A percentile compares a stretch with the other conserved stretches of the same genome.
Evolutionary conservation across 1,140 invertebrate species (phyloP).

Genomic region (Hyphantria cunea): DNA sequence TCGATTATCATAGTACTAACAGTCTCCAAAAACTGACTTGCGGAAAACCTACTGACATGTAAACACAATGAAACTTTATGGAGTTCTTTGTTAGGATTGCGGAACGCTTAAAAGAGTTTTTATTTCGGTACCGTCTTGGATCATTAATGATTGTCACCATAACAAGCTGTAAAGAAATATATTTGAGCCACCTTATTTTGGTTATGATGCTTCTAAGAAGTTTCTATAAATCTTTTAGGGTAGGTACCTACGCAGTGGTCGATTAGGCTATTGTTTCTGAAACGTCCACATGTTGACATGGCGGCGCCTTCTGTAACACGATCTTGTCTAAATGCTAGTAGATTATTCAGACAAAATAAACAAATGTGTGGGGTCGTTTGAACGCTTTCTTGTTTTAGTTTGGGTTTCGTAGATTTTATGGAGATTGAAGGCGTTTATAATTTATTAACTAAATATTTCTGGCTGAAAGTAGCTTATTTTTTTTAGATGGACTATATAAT

Average conservation of each 20-base stretch:
- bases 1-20: too few species aligned
- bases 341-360: conserved; percentile 27
- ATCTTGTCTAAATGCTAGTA: conserved; percentile 8
- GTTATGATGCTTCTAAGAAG: conserved; percentile 12
- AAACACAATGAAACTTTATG: too few species aligned
- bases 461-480: too few species aligned
- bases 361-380: conserved; percentile 27
- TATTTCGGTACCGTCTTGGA: background rate
- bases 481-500: too few species aligned
- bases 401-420: too few species aligned
- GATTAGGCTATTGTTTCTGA: conserved; percentile 15
- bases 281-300: conserved; percentile 17
- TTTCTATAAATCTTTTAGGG: conserved; percentile 2
- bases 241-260: conserved; percentile 12
- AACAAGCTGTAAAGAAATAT: background rate
- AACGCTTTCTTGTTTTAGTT: conserved; percentile 6
- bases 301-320: conserved; percentile 14
- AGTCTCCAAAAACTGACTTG: too few species aligned
- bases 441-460: too few species aligned
- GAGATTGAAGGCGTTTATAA: too few species aligned
- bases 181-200: background rate
- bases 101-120: background rate
- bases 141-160: conserved; percentile 8
- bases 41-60: too few species aligned
- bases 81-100: too few species aligned